phyloP scores from a whole-genome alignment of 1,140 invertebrate species.

The Euura lappo region DNA sequence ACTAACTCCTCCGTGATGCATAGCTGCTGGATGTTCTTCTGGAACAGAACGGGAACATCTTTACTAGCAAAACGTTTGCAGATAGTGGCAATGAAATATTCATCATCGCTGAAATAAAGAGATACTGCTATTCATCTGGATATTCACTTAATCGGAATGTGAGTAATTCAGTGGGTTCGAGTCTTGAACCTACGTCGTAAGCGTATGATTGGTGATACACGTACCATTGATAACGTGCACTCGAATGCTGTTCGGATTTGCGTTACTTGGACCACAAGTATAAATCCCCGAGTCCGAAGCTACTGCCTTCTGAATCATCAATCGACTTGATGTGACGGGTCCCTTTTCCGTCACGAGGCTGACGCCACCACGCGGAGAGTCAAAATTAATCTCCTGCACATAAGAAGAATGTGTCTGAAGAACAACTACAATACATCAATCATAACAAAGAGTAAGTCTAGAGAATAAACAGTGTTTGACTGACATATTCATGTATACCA shows the following conservation, averaged over 20 bases:
- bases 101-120: too few species aligned
- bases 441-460: background rate
- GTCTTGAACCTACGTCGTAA: background rate
- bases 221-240: slow-evolving; percentile 87
- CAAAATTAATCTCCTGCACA: slow-evolving; percentile 76
- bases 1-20: slow-evolving; percentile 58
- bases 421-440: background rate
- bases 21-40: slow-evolving; percentile 62
- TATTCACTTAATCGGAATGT: too few species aligned
- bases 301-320: slow-evolving; percentile 80
- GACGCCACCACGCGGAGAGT: slow-evolving; percentile 78
- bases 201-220: slow-evolving; percentile 28
- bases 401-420: slow-evolving; percentile 19
- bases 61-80: background rate
- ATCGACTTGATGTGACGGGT: slow-evolving; percentile 76
- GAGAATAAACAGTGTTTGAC: background rate
- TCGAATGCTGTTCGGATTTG: slow-evolving; percentile 73
- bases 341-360: slow-evolving; percentile 82
- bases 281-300: slow-evolving; percentile 76
- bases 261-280: slow-evolving; percentile 81
- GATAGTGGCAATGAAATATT: too few species aligned
- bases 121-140: too few species aligned
- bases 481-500: background rate
- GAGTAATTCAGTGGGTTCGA: too few species aligned
- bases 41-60: slow-evolving; percentile 35